Evolutionary conservation across 2,797 vertebrate genomes (phyloP).

Genomic region (Aphelocoma californica): DNA sequence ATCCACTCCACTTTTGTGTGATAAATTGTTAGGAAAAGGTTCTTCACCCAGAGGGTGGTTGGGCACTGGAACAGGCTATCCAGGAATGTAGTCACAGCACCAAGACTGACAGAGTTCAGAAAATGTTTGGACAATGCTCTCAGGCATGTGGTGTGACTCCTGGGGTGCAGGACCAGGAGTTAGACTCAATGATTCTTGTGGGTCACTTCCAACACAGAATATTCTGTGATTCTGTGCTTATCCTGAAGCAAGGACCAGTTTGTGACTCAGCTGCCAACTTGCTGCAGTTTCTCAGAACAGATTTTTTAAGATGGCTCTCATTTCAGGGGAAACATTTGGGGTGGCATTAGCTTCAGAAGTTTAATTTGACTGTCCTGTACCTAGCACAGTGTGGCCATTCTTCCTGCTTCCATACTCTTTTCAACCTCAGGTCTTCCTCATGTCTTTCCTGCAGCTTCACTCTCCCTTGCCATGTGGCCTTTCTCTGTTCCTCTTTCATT

Average conservation of each 20-base stretch:
- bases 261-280: not conserved
- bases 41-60: not conserved
- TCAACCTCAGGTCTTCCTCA: not conserved
- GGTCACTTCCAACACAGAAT: not conserved
- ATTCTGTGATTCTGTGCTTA: not conserved
- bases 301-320: not conserved
- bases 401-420: not conserved
- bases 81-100: not conserved
- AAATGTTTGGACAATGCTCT: not conserved
- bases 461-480: not conserved
- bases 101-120: not conserved
- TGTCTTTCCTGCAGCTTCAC: not conserved
- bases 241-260: not conserved
- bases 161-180: not conserved
- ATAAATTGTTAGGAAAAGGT: not conserved
- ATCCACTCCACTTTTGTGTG: not conserved
- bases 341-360: not conserved
- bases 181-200: not conserved
- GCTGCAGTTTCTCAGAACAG: not conserved
- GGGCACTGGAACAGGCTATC: not conserved
- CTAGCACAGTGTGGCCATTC: not conserved
- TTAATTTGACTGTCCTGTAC: not conserved
- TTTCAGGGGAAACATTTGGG: not conserved
- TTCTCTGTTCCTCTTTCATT: not conserved
- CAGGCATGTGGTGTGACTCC: not conserved